phyloP scores from a whole-genome alignment of 1,140 invertebrate genomes.

The Portunus trituberculatus region DNA sequence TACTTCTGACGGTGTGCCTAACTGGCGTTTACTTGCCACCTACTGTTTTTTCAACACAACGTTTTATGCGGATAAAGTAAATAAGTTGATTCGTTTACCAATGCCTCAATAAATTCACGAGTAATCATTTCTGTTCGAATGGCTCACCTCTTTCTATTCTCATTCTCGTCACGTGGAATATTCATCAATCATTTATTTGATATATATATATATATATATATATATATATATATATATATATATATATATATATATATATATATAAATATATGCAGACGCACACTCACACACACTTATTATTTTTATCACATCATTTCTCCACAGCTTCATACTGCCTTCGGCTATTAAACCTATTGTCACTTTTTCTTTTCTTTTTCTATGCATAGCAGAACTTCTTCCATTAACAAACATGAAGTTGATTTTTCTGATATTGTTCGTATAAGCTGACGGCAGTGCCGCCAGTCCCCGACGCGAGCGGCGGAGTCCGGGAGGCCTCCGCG shows the following conservation, averaged over 20 bases:
- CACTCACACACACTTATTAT: not conserved
- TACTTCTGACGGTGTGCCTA: not conserved
- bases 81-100: too few species aligned
- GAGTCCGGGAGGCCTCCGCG: not conserved
- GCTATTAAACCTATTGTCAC: not conserved
- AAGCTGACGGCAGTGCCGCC: not conserved
- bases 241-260: slow-evolving; percentile 59
- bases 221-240: slow-evolving; percentile 30
- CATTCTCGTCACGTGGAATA: too few species aligned
- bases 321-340: not conserved
- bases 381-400: not conserved
- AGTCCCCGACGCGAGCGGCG: not conserved
- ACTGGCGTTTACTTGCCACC: not conserved
- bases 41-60: not conserved
- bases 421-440: slow-evolving; percentile 12
- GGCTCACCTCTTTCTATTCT: too few species aligned
- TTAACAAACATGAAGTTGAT: not conserved
- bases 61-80: too few species aligned
- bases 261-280: slow-evolving; percentile 53
- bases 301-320: not conserved
- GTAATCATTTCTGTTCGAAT: too few species aligned
- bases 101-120: too few species aligned
- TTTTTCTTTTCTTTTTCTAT: not conserved
- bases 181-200: not conserved
- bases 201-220: slow-evolving; percentile 59